phyloP scores from a whole-genome alignment of 2,797 vertebrate genomes.

The Megaceryle alcyon region DNA sequence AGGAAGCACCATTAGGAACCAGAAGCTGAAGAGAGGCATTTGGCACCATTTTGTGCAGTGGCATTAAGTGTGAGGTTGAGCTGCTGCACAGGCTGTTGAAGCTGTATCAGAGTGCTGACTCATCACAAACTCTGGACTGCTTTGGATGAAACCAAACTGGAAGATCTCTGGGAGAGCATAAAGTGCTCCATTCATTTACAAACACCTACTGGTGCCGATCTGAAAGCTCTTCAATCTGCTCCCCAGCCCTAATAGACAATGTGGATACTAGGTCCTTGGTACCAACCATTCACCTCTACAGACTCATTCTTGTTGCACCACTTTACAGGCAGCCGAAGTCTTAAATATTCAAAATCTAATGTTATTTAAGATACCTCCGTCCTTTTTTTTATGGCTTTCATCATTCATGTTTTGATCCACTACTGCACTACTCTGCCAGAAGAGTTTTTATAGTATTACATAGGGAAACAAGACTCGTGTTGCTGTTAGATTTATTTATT shows the following conservation, averaged over 20 bases:
- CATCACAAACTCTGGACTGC: fast-evolving
- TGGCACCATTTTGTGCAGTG: background rate
- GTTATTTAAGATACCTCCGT: background rate
- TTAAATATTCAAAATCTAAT: background rate
- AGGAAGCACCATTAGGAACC: background rate
- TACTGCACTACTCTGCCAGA: background rate
- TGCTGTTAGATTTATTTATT: background rate
- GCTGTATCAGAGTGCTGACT: background rate
- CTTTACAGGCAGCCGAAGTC: background rate
- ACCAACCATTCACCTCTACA: background rate
- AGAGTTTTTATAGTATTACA: background rate
- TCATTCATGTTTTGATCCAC: background rate
- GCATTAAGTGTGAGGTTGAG: background rate
- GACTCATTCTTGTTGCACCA: background rate
- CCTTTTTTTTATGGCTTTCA: background rate
- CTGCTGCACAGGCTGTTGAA: background rate
- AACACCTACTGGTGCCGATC: background rate
- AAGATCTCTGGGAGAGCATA: background rate
- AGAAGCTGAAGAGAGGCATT: background rate
- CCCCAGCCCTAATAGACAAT: background rate
- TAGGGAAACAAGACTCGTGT: fast-evolving
- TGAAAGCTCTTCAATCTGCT: background rate
- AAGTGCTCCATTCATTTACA: background rate
- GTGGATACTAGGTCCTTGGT: background rate
- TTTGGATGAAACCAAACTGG: background rate